Conservation (phyloP, 2,113 vertebrate genomes). For the Myiozetetes cayanensis region DNA sequence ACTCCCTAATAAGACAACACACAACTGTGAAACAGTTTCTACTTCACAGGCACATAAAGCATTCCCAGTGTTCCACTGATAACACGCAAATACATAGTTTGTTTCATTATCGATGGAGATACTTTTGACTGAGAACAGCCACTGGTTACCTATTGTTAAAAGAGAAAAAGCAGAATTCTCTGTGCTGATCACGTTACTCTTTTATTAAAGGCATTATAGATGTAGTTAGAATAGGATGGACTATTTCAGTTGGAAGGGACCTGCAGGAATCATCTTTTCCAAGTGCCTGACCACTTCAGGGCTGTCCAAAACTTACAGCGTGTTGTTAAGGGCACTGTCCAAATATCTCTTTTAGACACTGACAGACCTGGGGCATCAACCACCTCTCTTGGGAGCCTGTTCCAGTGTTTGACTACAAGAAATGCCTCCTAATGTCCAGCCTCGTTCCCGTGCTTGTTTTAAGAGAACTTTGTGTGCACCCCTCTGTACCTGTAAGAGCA, state of each 20-base stretch:
- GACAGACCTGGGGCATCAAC: not conserved
- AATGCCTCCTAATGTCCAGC: not conserved
- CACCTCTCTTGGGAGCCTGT: not conserved
- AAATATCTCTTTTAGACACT: not conserved
- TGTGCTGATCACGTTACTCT: not conserved
- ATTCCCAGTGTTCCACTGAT: not conserved
- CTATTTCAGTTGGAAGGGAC: not conserved
- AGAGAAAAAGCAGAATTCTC: not conserved
- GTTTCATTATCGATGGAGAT: accelerated
- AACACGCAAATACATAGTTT: not conserved
- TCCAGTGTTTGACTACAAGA: not conserved
- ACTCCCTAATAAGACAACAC: not conserved
- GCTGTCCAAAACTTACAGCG: not conserved
- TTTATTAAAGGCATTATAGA: not conserved
- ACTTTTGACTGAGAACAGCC: not conserved
- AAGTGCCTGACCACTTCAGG: not conserved
- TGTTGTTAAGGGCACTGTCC: not conserved
- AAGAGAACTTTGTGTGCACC: not conserved
- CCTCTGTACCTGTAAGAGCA: not conserved
- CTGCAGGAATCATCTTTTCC: not conserved
- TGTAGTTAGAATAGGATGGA: not conserved
- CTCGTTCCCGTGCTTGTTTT: not conserved
- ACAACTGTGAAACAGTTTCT: not conserved
- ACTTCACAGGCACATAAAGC: not conserved
- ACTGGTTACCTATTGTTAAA: not conserved